Conservation (phyloP, 2,888 invertebrate genomes). For the Pimpla rufipes region DNA sequence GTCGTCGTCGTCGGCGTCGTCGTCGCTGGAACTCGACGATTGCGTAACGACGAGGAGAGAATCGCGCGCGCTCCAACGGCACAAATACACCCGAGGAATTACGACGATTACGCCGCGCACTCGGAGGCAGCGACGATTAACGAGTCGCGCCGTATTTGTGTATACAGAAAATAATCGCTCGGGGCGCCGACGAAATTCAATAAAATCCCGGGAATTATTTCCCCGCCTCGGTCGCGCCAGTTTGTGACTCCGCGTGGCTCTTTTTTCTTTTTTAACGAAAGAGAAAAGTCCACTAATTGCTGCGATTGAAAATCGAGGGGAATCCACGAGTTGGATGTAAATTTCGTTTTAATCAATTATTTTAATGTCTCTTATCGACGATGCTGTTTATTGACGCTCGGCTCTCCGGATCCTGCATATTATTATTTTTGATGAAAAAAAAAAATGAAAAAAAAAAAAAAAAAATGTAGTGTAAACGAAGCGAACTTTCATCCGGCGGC, state of each 20-base stretch:
- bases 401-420: too few relatives aligned
- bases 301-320: too few relatives aligned
- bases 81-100: constrained; percentile 17
- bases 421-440: too few relatives aligned
- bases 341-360: constrained; percentile 2
- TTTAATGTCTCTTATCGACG: neutral
- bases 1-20: constrained; percentile 38
- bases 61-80: constrained; percentile 13
- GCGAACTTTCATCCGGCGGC: neutral
- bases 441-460: neutral
- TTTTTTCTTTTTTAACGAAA: too few relatives aligned
- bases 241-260: too few relatives aligned
- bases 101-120: neutral
- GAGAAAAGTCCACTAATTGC: too few relatives aligned
- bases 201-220: neutral
- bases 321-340: too few relatives aligned
- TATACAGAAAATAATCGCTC: constrained; percentile 23
- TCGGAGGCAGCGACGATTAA: constrained; percentile 12
- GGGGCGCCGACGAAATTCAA: neutral
- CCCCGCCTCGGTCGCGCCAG: neutral
- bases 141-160: constrained; percentile 23
- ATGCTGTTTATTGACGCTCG: too few relatives aligned
- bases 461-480: neutral
- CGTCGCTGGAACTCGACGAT: constrained; percentile 60
- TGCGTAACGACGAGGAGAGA: constrained; percentile 61